A percentile compares a stretch with the other conserved stretches of the same genome.
These are phyloP conservation scores for Heliangelus exortis DNA, from an alignment of 2,797 vertebrate species.

Conservation along the genomic window DNA sequence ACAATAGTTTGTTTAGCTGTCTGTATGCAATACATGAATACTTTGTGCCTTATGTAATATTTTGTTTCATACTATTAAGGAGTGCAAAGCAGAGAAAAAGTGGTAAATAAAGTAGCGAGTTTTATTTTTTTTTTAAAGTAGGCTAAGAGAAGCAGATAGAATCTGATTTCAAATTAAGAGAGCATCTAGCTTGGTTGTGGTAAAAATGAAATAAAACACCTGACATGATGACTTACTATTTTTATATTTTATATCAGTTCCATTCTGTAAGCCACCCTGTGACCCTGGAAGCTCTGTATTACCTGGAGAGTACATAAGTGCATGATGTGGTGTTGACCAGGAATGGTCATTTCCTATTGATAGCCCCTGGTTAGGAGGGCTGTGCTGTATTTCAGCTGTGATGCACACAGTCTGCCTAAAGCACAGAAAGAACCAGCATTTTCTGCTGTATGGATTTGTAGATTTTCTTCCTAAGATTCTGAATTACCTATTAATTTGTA, in stretches of 20 bases:
- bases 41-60: not conserved
- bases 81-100: not conserved
- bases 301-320: rapidly evolving
- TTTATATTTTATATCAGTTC: not conserved
- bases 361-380: not conserved
- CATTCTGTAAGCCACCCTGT: not conserved
- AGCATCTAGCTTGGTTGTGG: not conserved
- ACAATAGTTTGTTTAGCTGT: not conserved
- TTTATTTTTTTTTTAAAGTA: not conserved
- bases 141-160: not conserved
- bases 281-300: not conserved
- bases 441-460: not conserved
- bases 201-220: not conserved
- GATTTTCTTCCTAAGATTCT: not conserved
- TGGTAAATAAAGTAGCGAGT: not conserved
- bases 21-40: not conserved
- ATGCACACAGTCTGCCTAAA: not conserved
- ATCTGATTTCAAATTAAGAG: not conserved
- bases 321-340: rapidly evolving
- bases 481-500: not conserved
- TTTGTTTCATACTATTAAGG: not conserved
- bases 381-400: not conserved
- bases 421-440: not conserved
- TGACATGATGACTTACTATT: not conserved
- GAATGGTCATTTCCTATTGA: not conserved